Conservation (phyloP, 2,888 invertebrate species). For the Malachius bipustulatus region DNA sequence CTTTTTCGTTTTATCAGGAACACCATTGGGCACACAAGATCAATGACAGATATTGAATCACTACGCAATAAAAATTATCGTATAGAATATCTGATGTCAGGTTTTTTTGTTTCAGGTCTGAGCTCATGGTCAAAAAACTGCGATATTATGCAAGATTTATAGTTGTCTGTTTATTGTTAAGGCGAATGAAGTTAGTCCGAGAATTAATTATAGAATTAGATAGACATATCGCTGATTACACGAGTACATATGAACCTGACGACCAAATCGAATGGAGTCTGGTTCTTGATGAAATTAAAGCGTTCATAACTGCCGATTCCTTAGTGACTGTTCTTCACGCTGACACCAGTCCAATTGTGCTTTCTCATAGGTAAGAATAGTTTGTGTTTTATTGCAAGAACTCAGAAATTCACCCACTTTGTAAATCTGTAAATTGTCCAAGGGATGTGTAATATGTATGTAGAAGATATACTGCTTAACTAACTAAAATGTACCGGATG, state of each 20-base stretch:
- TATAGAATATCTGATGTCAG: no score
- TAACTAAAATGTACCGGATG: no score
- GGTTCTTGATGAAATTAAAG: conserved; percentile 87
- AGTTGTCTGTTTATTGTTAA: conserved; percentile 85
- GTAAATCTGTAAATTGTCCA: no score
- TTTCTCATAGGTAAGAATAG: conserved; percentile 65
- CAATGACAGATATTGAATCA: no score
- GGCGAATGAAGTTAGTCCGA: conserved; percentile 84
- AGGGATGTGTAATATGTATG: no score
- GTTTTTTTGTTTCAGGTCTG: conserved; percentile 46
- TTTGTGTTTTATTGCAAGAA: not conserved
- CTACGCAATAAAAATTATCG: no score
- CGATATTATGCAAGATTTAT: conserved; percentile 93
- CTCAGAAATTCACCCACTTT: no score
- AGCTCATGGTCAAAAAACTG: conserved; percentile 93
- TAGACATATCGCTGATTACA: conserved; percentile 90
- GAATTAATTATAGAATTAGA: conserved; percentile 88
- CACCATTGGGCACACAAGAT: no score
- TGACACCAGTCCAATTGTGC: conserved; percentile 71
- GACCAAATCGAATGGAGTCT: conserved; percentile 93
- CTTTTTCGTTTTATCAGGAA: no score
- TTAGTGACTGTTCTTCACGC: conserved; percentile 80
- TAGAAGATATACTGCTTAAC: no score
- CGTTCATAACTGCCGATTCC: conserved; percentile 87
- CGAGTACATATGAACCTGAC: conserved; percentile 91